A percentile compares a stretch with the other conserved stretches of the same genome.
These are phyloP conservation scores for Iguana delicatissima DNA, from an alignment of 2,797 vertebrate genomes.

Conservation along the genomic window DNA sequence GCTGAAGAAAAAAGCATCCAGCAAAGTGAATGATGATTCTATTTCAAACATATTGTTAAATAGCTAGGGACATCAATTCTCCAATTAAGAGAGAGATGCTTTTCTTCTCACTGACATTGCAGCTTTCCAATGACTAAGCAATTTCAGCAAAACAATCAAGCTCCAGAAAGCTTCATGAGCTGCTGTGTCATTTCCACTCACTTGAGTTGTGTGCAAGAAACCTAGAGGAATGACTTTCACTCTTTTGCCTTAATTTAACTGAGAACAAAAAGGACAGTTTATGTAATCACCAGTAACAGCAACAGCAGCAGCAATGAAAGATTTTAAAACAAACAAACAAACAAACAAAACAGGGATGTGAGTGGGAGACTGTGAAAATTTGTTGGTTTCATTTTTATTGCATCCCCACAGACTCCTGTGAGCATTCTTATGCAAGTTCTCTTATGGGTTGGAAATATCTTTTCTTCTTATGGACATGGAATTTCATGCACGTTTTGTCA, in stretches of 20 bases:
- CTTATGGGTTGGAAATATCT: not conserved
- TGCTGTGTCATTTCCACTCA: conserved; percentile 44
- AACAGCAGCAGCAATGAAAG: too few species aligned
- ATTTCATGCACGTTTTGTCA: not conserved
- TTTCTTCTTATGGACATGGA: not conserved
- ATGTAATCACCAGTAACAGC: not conserved
- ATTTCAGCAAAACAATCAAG: conserved; percentile 51
- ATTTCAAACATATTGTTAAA: conserved; percentile 18
- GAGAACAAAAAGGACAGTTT: conserved; percentile 20
- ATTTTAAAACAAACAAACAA: not conserved
- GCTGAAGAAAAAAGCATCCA: not conserved
- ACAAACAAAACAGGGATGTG: too few species aligned
- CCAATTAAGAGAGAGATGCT: conserved; percentile 58
- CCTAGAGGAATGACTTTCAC: conserved; percentile 54
- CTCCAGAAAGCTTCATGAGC: conserved; percentile 55
- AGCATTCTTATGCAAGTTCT: not conserved
- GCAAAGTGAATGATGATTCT: not conserved
- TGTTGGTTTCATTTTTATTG: not conserved
- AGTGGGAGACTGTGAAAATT: not conserved
- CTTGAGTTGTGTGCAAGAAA: conserved; percentile 65
- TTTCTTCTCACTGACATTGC: not conserved
- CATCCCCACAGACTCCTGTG: not conserved
- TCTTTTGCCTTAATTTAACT: conserved; percentile 64
- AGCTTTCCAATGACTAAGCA: conserved; percentile 62
- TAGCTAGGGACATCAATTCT: conserved; percentile 29